phyloP scores from a whole-genome alignment of 2,113 vertebrate genomes.

The Dissostichus mawsoni region DNA sequence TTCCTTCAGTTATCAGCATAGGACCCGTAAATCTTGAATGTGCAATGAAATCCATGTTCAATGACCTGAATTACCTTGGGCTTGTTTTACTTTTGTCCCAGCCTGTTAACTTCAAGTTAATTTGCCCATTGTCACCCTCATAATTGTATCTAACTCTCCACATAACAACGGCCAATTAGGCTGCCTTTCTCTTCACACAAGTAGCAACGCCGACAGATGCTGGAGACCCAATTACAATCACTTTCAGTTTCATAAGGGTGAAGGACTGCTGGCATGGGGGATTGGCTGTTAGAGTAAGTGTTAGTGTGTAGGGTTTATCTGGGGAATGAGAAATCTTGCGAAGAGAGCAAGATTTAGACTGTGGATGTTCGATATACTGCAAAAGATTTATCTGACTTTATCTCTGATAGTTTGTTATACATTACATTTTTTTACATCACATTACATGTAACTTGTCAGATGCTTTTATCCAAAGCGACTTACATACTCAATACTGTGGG shows the following conservation, averaged over 20 bases:
- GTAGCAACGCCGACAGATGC: constrained; percentile 38
- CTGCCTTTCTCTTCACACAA: constrained; percentile 12
- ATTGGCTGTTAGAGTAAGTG: not conserved
- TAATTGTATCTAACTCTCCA: constrained; percentile 29
- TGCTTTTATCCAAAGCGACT: too few species aligned
- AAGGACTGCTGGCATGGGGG: constrained; percentile 3
- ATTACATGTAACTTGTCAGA: too few species aligned
- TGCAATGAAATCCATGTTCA: not conserved
- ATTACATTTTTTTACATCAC: too few species aligned
- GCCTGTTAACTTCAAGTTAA: not conserved
- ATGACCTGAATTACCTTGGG: not conserved
- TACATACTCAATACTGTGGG: too few species aligned
- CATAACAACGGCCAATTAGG: constrained; percentile 50
- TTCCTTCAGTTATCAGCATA: not conserved
- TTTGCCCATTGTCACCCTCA: not conserved
- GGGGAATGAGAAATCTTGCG: constrained; percentile 14
- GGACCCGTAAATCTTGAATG: not conserved
- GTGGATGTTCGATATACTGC: constrained; percentile 39
- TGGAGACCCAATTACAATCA: constrained; percentile 44
- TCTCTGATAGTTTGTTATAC: constrained; percentile 45
- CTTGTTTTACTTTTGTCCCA: constrained; percentile 10
- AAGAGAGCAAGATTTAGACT: constrained; percentile 18
- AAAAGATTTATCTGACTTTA: constrained; percentile 64
- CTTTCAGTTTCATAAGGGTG: constrained; percentile 5
- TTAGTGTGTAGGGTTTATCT: constrained; percentile 14